Conservation (phyloP, 2,797 vertebrate genomes). For the Anguilla marmorata region DNA sequence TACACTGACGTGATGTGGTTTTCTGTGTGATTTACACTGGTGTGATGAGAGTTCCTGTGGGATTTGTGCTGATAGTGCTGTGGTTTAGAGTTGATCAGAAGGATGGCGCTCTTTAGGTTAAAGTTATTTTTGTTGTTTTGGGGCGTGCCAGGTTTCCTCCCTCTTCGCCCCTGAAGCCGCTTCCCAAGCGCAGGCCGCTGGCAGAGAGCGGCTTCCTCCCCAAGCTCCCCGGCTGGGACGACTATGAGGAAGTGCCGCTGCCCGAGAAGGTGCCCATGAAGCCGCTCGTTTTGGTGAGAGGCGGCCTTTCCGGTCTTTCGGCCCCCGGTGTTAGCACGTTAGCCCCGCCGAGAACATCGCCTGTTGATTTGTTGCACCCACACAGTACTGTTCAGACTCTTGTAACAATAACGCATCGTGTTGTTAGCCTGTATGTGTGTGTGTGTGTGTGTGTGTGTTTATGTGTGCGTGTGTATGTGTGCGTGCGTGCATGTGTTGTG, state of each 20-base stretch:
- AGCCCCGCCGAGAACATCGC: background rate
- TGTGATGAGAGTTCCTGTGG: too few species aligned
- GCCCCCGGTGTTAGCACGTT: background rate
- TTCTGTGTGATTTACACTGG: too few species aligned
- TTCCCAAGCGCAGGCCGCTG: conserved; percentile 74
- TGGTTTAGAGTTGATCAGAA: too few species aligned
- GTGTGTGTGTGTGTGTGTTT: background rate
- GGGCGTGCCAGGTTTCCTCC: conserved; percentile 78
- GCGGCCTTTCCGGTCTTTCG: background rate
- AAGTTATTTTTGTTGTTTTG: background rate
- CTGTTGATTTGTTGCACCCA: background rate
- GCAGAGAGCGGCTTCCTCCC: conserved; percentile 70
- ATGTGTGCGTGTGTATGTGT: background rate
- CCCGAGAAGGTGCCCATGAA: conserved; percentile 75
- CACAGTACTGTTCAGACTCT: background rate
- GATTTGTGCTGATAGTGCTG: too few species aligned
- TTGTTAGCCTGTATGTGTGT: too few species aligned
- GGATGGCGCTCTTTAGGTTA: background rate
- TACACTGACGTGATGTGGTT: background rate
- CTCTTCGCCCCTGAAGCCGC: conserved; percentile 86
- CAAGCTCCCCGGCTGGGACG: conserved; percentile 85
- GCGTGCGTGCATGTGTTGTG: background rate
- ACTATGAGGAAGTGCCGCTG: conserved; percentile 69
- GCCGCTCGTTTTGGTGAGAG: conserved; percentile 71
- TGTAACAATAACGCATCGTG: background rate